Evolutionary conservation across 2,888 invertebrate genomes (phyloP).

Genomic region (Catotricha subobsoleta): DNA sequence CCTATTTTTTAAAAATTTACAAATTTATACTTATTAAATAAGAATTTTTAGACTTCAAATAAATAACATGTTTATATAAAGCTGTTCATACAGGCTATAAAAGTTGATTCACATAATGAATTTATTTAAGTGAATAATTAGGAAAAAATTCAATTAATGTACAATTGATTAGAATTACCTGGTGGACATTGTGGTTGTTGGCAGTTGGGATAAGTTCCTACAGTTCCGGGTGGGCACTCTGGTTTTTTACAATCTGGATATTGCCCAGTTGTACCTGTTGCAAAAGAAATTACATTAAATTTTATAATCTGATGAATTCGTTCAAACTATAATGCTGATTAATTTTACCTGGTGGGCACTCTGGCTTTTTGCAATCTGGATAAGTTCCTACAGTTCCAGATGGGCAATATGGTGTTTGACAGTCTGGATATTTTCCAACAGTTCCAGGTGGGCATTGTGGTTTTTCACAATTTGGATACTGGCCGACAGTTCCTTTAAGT

Average conservation of each 20-base stretch:
- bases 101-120: too few species aligned
- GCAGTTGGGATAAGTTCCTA: slow-evolving; percentile 3
- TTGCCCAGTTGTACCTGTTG: neutral
- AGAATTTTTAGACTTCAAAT: too few species aligned
- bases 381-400: neutral
- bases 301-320: too few species aligned
- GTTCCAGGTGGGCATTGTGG: slow-evolving; percentile 4
- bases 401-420: slow-evolving; percentile 1
- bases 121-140: too few species aligned
- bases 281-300: too few species aligned
- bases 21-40: too few species aligned
- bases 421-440: slow-evolving; percentile 2
- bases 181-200: neutral
- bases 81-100: too few species aligned
- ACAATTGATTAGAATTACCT: too few species aligned
- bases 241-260: slow-evolving; percentile 5
- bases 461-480: slow-evolving; percentile 4
- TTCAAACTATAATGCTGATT: too few species aligned
- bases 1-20: too few species aligned
- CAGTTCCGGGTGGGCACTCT: slow-evolving; percentile 1
- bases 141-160: too few species aligned
- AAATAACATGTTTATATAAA: too few species aligned
- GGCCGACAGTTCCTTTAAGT: neutral
- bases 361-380: slow-evolving; percentile 1
- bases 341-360: slow-evolving; percentile 6